Base-by-base conservation (phyloP, 2,113 vertebrate genomes). In the Corythaixoides concolor region DNA sequence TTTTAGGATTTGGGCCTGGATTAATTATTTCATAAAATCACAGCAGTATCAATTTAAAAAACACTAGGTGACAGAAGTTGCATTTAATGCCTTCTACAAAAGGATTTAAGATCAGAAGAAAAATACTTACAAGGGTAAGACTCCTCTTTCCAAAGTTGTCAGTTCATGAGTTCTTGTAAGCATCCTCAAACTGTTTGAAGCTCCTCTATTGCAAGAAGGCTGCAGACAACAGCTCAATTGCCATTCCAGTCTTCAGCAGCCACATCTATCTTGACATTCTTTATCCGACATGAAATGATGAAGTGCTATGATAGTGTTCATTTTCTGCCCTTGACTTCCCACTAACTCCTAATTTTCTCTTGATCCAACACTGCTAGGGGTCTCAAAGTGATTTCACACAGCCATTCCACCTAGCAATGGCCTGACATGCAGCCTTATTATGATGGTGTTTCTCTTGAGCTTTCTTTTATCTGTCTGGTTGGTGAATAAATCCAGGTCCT, bases 51-150 rank as follows among this genome's bases (percentile, higher is more conserved):
- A 47, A 72, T 47, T 91, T n/a, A 45, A 77, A 69, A 76, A 89
- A 53, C 12, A 55, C 15, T 20, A 52, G 15, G 18, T 39, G 76
- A 83, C 27, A 85, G 26, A 93, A 79, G 11, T 37, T 80, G 47
- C 9, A 70, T 58, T 74, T 74, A 84, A 80, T 58, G 26, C 6
- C 22, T 85, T 59, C 70, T 73, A 52, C 8, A 30, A 86, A 76
- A 92, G 15, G 20, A 75, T 91, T 70, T 72, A 67, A 94, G 35
- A 78, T 55, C 13, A 91, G 41, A 70, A 70, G n/a, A 81, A 85
- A 82, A 78, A 60, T 89, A 97, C 92, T 97, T 91, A 96, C 85
- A 85, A 39, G 33, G 14, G 5, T 70, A 85, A 91, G 58, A 59
- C 6, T 7, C 14, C 27, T 73, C 41, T 67, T 89, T 77, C 35